A percentile compares a stretch with the other conserved stretches of the same genome.
Conservation (phyloP, 1,140 invertebrate species). For the Hyposmocoma kahamanoa region DNA sequence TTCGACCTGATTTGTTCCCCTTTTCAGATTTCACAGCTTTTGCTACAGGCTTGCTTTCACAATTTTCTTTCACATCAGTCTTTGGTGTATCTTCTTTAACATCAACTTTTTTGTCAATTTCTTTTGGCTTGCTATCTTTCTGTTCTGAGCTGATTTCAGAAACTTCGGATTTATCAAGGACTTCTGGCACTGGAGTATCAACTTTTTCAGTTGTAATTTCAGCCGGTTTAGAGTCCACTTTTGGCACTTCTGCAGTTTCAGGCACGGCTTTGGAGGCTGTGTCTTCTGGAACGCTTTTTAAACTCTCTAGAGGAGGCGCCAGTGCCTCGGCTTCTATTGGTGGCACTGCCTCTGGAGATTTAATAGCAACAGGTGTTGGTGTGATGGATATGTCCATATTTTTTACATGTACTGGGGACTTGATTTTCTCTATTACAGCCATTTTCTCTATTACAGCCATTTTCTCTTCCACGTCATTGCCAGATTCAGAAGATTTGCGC, state of each 20-base stretch:
- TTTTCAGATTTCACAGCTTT: conserved; percentile 13
- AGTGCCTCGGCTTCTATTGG: conserved; percentile 45
- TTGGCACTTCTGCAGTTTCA: conserved; percentile 24
- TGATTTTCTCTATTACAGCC: conserved; percentile 49
- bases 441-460: conserved; percentile 45
- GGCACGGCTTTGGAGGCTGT: conserved; percentile 20
- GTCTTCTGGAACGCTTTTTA: conserved; percentile 41
- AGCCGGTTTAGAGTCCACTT: conserved; percentile 18
- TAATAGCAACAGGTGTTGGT: conserved; percentile 42
- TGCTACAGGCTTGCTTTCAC: conserved; percentile 5
- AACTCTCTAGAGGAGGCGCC: conserved; percentile 41
- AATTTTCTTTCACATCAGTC: conserved; percentile 13
- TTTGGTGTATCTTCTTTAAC: background rate
- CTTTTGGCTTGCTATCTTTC: too few relatives aligned
- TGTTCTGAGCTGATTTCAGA: too few relatives aligned
- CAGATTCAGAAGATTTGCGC: conserved; percentile 45
- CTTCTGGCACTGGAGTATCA: background rate
- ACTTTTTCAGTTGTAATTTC: conserved; percentile 9
- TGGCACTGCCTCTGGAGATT: conserved; percentile 41
- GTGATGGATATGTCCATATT: conserved; percentile 41
- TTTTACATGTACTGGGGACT: conserved; percentile 36
- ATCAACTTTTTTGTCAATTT: background rate
- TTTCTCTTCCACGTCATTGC: conserved; percentile 43
- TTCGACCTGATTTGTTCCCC: conserved; percentile 38
- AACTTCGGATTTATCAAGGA: too few relatives aligned